Evolutionary conservation across 2,113 vertebrate genomes (phyloP), one percentile per base, ranked within the genome.

Genomic region (Pantherophis guttatus): DNA sequence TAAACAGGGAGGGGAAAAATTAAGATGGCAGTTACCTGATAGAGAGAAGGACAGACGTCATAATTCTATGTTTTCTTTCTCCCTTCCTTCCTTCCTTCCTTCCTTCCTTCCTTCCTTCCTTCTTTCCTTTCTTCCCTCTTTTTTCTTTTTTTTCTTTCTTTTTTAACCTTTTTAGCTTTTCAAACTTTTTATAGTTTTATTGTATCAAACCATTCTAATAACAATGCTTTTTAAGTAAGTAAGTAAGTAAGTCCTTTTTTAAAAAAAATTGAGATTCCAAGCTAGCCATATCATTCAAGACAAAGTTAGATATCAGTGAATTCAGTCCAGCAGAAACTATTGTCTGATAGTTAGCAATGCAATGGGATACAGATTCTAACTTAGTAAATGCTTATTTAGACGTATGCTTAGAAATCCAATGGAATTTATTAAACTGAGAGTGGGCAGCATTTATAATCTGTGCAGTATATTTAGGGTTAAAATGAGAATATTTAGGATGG

Each of bases 291-390:
- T 15, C 54, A 29, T 62, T 65, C 89, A 90, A 26, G 9, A 17
- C 23, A 90, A 39, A 62, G 3, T 29, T 62, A 65, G n/a, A 50
- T 65, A 62, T 50, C 55, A 26, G 7, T 26, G 24, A 62, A 65
- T 62, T 12, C 8, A 62, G 17, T 29, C 23, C 58, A 90, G 58
- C 39, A 65, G 44, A 4, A 59, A 33, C 33, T 57, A 88, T 11
- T 87, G 52, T 54, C 26, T 26, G 3, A 44, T 26, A 29, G 58
- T 44, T 29, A 90, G 8, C 39, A 50, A 44, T 70, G 89, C 8
- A 0, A 0, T 92, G 65, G 87, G 26, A 96, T 39, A 70, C 81
- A 92, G 89, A 33, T 90, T 93, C n/a, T 29, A 87, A 87, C n/a
- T 52, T 10, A 65, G 15, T 65, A 88, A 39, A 23, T 65, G 58